phyloP scores from a whole-genome alignment of 2,113 vertebrate species.

The Daboia siamensis region DNA sequence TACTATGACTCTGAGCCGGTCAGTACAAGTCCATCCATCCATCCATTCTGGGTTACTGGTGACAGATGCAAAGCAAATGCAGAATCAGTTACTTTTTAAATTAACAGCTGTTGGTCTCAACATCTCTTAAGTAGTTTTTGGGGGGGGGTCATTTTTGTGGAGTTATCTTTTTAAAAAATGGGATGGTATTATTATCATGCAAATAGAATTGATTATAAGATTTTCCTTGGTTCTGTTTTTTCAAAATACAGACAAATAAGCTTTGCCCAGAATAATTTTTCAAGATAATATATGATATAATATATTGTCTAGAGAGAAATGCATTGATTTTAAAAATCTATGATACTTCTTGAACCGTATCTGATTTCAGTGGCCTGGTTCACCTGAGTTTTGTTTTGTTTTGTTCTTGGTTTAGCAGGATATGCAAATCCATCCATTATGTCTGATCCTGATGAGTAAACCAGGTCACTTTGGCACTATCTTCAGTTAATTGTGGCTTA shows the following conservation, averaged over 20 bases:
- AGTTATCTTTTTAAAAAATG: not conserved
- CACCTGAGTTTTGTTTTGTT: not conserved
- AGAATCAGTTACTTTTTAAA: conserved; percentile 36
- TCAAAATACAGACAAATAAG: not conserved
- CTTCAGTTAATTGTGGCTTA: not conserved
- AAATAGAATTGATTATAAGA: conserved; percentile 1
- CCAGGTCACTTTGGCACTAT: not conserved
- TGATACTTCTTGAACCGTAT: not conserved
- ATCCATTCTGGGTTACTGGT: conserved; percentile 53
- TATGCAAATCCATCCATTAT: not conserved
- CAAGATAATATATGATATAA: not conserved
- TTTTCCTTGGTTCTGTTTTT: not conserved
- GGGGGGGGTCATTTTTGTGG: conserved; percentile 34
- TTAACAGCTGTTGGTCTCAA: not conserved
- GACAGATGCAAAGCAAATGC: conserved; percentile 42
- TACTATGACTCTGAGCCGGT: conserved; percentile 95
- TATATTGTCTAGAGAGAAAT: not conserved
- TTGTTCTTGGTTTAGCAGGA: not conserved
- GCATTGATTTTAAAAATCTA: too few species aligned
- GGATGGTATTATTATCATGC: not conserved
- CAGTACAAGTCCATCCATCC: conserved; percentile 76
- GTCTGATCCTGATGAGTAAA: not conserved
- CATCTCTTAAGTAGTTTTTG: not conserved
- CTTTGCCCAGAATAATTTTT: not conserved
- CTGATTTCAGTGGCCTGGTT: not conserved